Base-by-base conservation (phyloP, 2,797 vertebrate species). In the Chaetodon trifasciatus region DNA sequence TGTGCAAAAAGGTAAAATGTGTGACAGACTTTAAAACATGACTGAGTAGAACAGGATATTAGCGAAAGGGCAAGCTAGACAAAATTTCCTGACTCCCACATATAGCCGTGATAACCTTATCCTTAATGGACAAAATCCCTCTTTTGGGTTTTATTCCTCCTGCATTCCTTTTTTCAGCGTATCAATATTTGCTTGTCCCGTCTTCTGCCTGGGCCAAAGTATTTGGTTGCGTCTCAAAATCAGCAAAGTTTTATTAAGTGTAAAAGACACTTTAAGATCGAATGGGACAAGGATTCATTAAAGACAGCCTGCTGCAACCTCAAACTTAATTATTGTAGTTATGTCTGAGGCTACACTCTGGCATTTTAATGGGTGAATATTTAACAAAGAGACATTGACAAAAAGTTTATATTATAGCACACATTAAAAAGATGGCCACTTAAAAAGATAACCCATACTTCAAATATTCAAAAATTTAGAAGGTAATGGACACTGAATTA, bases 141-240 rank as follows among this genome's bases (percentile, higher is more conserved):
- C 53, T 88, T 89, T 82, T 8, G 72, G 76, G 75, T 89, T 85
- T 78, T 80, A 62, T 87, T 83, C 72, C 62, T 83, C 42, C 24
- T 65, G 42, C 86, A 82, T 90, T 91, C 85, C 83, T 88, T 83
- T 74, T 86, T 89, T 75, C 68, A 85, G 68, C 46, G 55, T 61
- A 86, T 93, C 90, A 95, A 93, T 95, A 94, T 96, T 95, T 94
- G 82, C 90, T 78, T 91, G 90, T 93, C 85, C 78, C 77, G 70
- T 85, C 61, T 85, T 77, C 70, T 82, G 74, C 52, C 75, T 58
- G 78, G 79, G 87, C 70, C 79, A 87, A 82, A 87, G 90, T 90
- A 92, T 93, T 95, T 89, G 83, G 91, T 92, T 92, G 56, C 90
- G 55, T 80, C 76, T 90, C 79, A 83, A 90, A 91, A 85, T 79